phyloP scores from a whole-genome alignment of 2,888 invertebrate species.

The Actias luna region DNA sequence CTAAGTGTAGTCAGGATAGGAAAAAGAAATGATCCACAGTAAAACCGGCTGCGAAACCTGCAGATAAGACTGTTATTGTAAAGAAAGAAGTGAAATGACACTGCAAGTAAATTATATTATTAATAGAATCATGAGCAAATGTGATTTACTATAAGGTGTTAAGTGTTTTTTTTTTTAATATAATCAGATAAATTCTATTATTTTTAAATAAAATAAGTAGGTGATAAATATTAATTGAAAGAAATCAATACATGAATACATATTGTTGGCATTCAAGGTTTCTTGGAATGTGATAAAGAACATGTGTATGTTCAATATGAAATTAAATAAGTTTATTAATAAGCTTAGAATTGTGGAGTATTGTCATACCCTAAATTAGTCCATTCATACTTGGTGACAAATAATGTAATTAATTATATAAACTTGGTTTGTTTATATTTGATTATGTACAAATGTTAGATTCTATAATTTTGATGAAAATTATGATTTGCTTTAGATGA shows the following conservation, averaged over 20 bases:
- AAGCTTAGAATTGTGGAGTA: neutral
- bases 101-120: neutral
- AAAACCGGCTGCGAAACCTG: slow-evolving; percentile 55
- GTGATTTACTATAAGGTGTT: slow-evolving; percentile 12
- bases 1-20: slow-evolving; percentile 91
- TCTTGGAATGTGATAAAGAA: neutral
- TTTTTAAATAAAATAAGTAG: slow-evolving; percentile 12
- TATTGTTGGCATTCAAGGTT: neutral
- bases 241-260: neutral
- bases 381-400: neutral
- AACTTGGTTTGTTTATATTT: neutral
- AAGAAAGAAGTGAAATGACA: slow-evolving; percentile 65
- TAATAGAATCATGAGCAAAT: slow-evolving; percentile 13
- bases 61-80: slow-evolving; percentile 68
- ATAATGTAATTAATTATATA: neutral
- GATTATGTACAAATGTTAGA: neutral
- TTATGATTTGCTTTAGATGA: neutral
- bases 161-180: slow-evolving; percentile 6
- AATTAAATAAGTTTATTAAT: neutral
- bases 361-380: too few relatives aligned
- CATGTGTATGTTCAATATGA: neutral
- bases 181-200: neutral
- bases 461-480: neutral
- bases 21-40: slow-evolving; percentile 87
- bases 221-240: neutral